Conservation (phyloP, 1,140 invertebrate genomes). For the Heliconius nattereri region DNA sequence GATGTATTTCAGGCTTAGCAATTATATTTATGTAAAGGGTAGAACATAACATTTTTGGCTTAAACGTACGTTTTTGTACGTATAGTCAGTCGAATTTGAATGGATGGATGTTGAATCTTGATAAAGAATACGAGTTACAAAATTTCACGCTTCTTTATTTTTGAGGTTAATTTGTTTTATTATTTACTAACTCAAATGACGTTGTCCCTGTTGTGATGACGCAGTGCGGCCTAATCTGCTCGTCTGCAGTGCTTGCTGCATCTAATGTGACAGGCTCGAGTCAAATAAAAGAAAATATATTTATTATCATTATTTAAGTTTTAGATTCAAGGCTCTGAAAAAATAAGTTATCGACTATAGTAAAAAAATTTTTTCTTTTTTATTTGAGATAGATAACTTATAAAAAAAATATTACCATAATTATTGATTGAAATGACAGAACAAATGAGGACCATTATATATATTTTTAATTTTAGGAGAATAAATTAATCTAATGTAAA, state of each 20-base stretch:
- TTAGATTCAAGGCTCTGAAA: not conserved
- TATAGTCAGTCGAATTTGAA: not conserved
- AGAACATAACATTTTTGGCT: too few species aligned
- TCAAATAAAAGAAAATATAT: not conserved
- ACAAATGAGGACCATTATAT: too few species aligned
- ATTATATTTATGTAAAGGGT: too few species aligned
- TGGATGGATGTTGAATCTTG: not conserved
- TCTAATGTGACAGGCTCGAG: not conserved
- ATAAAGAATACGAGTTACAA: too few species aligned
- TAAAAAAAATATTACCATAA: too few species aligned
- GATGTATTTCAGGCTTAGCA: too few species aligned
- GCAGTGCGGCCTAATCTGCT: not conserved
- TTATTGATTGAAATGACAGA: too few species aligned
- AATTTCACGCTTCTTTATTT: too few species aligned
- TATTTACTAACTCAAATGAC: not conserved
- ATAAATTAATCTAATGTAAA: too few species aligned
- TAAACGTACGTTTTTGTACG: not conserved
- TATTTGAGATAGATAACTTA: too few species aligned
- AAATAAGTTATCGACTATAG: too few species aligned
- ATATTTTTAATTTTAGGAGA: too few species aligned
- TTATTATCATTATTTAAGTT: not conserved
- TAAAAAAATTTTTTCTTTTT: not conserved
- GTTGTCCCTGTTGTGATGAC: not conserved
- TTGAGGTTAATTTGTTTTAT: not conserved
- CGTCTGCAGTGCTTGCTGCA: not conserved